These are phyloP conservation scores for Cosmia trapezina DNA, from an alignment of 2,888 invertebrate genomes.

Conservation along the genomic window DNA sequence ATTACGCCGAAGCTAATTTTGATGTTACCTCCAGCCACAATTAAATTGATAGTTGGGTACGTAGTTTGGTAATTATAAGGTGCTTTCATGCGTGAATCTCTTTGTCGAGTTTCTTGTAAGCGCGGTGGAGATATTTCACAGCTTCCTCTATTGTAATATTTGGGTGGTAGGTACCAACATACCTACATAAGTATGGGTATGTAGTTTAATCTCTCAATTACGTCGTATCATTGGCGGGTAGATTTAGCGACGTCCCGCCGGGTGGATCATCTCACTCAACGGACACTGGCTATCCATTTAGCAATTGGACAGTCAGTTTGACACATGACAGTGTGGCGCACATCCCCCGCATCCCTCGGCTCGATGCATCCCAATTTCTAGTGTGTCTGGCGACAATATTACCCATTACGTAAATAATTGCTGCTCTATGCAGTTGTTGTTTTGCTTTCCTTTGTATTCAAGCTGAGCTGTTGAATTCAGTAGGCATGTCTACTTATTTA, in stretches of 20 bases:
- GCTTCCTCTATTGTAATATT: constrained; percentile 20
- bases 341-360: constrained; percentile 57
- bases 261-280: constrained; percentile 71
- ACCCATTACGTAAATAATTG: constrained; percentile 34
- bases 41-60: constrained; percentile 46
- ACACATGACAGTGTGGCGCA: constrained; percentile 74
- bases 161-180: not conserved
- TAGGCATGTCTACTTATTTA: not conserved
- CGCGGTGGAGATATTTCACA: not conserved
- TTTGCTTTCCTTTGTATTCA: constrained; percentile 1
- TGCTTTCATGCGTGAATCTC: constrained; percentile 55
- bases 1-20: constrained; percentile 45
- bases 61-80: constrained; percentile 51
- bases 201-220: constrained; percentile 71
- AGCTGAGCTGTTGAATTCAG: not conserved
- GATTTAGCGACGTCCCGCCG: constrained; percentile 75
- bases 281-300: constrained; percentile 79
- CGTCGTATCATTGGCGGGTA: constrained; percentile 67
- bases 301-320: constrained; percentile 79
- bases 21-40: constrained; percentile 35
- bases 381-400: constrained; percentile 45
- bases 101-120: constrained; percentile 42
- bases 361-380: constrained; percentile 60
- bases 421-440: not conserved
- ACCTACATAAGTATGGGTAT: not conserved